phyloP scores from a whole-genome alignment of 2,888 invertebrate genomes.

The Acleris laterana region DNA sequence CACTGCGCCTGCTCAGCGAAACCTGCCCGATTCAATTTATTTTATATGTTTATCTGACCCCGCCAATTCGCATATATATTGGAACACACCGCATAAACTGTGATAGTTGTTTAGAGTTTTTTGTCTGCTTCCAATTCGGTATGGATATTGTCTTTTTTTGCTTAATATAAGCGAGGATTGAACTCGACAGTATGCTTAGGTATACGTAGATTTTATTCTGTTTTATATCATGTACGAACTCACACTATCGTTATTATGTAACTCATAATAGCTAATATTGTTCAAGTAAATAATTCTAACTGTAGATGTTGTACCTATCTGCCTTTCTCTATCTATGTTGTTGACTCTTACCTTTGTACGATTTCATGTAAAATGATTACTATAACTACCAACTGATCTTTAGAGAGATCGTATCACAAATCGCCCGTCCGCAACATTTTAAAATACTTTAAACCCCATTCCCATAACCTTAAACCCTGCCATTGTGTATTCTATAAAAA shows the following conservation, averaged over 20 bases:
- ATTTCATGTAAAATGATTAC: too few relatives aligned
- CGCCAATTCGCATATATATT: constrained; percentile 36
- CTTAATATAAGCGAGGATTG: too few relatives aligned
- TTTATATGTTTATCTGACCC: constrained; percentile 61
- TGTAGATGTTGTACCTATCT: too few relatives aligned
- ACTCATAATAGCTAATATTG: too few relatives aligned
- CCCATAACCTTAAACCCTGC: constrained; percentile 24
- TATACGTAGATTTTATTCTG: too few relatives aligned
- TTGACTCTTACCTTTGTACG: too few relatives aligned
- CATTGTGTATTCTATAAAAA: constrained; percentile 67
- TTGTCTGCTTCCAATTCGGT: constrained; percentile 24
- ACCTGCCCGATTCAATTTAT: constrained; percentile 67
- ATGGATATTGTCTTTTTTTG: background rate
- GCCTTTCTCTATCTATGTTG: too few relatives aligned
- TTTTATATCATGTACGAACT: too few relatives aligned
- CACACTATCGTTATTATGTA: too few relatives aligned
- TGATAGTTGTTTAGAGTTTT: constrained; percentile 34
- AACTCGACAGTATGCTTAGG: too few relatives aligned
- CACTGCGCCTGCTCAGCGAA: constrained; percentile 58
- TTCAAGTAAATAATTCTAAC: too few relatives aligned
- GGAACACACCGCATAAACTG: constrained; percentile 30
- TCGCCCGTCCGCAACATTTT: background rate
- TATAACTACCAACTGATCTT: too few relatives aligned
- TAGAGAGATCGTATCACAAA: background rate
- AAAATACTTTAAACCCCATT: constrained; percentile 17